phyloP scores from a whole-genome alignment of 2,797 vertebrate species.

The Ptychobarbus kaznakovi region DNA sequence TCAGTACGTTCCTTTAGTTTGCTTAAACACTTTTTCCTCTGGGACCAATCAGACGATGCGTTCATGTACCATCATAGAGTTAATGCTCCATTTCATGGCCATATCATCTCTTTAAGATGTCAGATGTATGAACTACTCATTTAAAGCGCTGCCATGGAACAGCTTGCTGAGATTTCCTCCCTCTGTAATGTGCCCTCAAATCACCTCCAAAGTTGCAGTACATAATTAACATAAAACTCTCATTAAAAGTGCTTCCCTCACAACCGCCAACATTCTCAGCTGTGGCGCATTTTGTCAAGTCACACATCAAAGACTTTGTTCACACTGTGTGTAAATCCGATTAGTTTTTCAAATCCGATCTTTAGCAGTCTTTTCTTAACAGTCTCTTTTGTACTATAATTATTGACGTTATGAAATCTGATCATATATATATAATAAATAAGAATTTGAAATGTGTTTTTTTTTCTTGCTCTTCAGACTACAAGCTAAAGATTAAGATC shows the following conservation, averaged over 20 bases:
- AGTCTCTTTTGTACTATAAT: background rate
- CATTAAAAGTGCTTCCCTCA: constrained; percentile 36
- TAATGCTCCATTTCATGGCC: constrained; percentile 28
- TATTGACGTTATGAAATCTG: background rate
- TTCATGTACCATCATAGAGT: constrained; percentile 1
- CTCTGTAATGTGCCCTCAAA: constrained; percentile 26
- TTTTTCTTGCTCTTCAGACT: background rate
- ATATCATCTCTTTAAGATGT: constrained; percentile 29
- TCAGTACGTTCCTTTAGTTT: background rate
- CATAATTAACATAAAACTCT: constrained; percentile 49
- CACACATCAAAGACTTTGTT: constrained; percentile 39
- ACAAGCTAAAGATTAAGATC: background rate
- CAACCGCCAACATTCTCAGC: constrained; percentile 39
- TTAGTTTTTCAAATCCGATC: constrained; percentile 17
- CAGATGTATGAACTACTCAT: constrained; percentile 5
- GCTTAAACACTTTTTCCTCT: background rate
- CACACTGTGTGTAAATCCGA: constrained; percentile 15
- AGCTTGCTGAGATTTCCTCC: constrained; percentile 22
- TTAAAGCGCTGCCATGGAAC: constrained; percentile 37
- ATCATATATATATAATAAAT: background rate
- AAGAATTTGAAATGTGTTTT: background rate
- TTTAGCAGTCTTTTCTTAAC: constrained; percentile 1
- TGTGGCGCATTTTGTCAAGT: constrained; percentile 37
- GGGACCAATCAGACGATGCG: constrained; percentile 8
- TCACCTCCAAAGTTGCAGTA: constrained; percentile 44